A percentile compares a stretch with the other conserved stretches of the same genome.
phyloP scores from a whole-genome alignment of 2,888 invertebrate genomes.

The Dynastes hyllus region DNA sequence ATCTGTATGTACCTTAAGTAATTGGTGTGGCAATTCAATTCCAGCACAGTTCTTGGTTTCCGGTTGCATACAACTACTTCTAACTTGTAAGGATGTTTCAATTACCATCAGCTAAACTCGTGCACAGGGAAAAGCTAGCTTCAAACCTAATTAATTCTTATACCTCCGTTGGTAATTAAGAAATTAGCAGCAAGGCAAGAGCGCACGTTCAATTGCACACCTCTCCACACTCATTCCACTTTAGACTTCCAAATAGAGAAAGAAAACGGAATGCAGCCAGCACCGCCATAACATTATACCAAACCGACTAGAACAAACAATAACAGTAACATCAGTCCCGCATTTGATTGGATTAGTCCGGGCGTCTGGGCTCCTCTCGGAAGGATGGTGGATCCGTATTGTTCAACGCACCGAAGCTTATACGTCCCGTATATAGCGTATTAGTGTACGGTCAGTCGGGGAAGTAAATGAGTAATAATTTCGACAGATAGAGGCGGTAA shows the following conservation, averaged over 20 bases:
- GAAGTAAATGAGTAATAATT: constrained; percentile 35
- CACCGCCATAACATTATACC: constrained; percentile 25
- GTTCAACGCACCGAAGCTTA: too few species aligned
- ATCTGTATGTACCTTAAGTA: too few species aligned
- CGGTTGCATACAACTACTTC: neutral
- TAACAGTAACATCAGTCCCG: constrained; percentile 37
- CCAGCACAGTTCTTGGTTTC: too few species aligned
- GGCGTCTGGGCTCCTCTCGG: neutral
- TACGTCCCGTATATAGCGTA: constrained; percentile 1
- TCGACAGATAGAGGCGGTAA: constrained; percentile 24
- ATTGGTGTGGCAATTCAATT: too few species aligned
- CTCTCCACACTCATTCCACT: neutral
- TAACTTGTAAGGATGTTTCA: constrained; percentile 1
- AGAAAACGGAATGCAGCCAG: neutral
- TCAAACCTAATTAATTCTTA: constrained; percentile 26
- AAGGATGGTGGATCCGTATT: too few species aligned
- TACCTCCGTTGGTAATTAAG: constrained; percentile 25
- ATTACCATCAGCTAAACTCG: neutral
- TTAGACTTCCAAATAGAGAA: neutral
- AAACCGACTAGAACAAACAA: constrained; percentile 44
- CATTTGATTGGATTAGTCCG: constrained; percentile 44
- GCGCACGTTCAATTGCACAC: constrained; percentile 1
- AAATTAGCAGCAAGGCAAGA: constrained; percentile 18
- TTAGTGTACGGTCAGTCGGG: constrained; percentile 35
- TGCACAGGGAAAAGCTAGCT: neutral